phyloP scores from a whole-genome alignment of 2,888 invertebrate species.

The Folsomia manolachei region DNA sequence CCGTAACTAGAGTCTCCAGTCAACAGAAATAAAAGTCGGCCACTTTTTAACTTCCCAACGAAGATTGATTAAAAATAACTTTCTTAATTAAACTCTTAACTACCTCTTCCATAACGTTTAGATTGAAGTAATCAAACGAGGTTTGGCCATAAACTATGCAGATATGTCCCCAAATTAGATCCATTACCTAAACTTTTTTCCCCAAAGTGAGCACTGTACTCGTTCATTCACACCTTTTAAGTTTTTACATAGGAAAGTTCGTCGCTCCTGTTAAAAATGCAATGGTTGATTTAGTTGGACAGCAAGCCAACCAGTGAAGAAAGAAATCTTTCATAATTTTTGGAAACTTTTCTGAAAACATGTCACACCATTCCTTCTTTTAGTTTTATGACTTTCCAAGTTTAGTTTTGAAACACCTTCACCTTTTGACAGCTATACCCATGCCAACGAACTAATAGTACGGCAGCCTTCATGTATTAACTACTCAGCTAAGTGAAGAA shows the following conservation, averaged over 20 bases:
- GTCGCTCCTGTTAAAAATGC: background rate
- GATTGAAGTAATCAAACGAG: no score
- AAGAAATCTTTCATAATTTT: background rate
- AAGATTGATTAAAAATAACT: slow-evolving; percentile 21
- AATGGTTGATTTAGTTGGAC: no score
- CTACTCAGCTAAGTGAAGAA: background rate
- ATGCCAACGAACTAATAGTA: no score
- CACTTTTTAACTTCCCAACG: background rate
- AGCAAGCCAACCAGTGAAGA: background rate
- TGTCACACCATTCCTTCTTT: background rate
- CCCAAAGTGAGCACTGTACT: no score
- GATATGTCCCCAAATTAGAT: no score
- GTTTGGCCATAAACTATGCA: no score
- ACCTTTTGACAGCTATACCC: no score
- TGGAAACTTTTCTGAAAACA: background rate
- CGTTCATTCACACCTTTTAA: no score
- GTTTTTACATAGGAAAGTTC: no score
- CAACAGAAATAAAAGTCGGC: background rate
- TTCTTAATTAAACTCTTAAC: slow-evolving; percentile 5
- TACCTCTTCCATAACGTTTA: background rate
- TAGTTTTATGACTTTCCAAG: background rate
- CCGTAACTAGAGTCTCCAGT: background rate
- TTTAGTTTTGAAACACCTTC: no score
- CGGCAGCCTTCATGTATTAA: no score
- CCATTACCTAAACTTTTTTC: no score